Percentiles rank a stretch among this genome's conserved stretches.
Conservation (phyloP, 2,797 vertebrate species). For the Lithobates sylvaticus region DNA sequence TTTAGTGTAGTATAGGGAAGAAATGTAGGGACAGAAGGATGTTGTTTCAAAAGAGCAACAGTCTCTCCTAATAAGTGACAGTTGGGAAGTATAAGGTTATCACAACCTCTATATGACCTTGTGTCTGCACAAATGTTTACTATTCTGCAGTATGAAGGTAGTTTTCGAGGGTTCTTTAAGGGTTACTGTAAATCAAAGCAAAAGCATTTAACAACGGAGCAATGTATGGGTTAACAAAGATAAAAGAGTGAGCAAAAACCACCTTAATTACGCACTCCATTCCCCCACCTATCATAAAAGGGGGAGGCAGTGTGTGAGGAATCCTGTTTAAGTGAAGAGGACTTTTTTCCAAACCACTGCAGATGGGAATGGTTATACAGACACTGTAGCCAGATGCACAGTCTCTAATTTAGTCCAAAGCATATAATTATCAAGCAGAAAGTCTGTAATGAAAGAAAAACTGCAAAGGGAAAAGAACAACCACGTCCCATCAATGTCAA, state of each 20-base stretch:
- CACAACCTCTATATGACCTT: background rate
- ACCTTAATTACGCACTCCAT: conserved; percentile 41
- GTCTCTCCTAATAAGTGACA: too few relatives aligned
- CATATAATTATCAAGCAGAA: conserved; percentile 62
- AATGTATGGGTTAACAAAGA: conserved; percentile 38
- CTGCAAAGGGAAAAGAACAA: conserved; percentile 44
- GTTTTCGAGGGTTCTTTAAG: background rate
- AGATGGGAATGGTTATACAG: conserved; percentile 60
- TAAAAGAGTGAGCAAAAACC: conserved; percentile 50
- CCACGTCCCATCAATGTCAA: conserved; percentile 53
- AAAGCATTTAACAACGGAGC: background rate
- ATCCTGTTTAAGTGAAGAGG: conserved; percentile 53
- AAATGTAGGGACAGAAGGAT: too few relatives aligned
- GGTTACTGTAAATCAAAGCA: background rate
- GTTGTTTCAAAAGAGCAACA: too few relatives aligned
- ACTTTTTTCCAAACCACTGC: conserved; percentile 61
- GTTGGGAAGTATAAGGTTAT: too few relatives aligned
- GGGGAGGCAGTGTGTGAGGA: conserved; percentile 25
- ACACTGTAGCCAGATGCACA: conserved; percentile 62
- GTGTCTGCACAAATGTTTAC: background rate
- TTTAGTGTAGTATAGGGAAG: too few relatives aligned
- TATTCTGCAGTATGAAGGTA: background rate
- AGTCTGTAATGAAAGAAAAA: conserved; percentile 61
- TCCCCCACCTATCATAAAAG: conserved; percentile 36
- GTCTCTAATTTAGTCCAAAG: conserved; percentile 62